phyloP scores from a whole-genome alignment of 1,140 invertebrate genomes.

The Microplitis mediator region DNA sequence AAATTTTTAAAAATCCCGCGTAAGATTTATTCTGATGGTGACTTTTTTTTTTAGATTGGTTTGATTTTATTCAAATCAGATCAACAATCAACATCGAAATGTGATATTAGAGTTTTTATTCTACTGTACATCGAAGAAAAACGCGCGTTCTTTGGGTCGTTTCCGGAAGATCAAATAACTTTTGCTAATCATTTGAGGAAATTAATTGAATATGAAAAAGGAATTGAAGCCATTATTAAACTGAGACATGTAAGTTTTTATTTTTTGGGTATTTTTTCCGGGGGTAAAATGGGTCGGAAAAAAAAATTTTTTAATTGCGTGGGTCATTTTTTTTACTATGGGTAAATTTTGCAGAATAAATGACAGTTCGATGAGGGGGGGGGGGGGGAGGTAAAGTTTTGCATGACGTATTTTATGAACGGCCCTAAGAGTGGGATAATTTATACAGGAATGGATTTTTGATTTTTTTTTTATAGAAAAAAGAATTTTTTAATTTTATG shows the following conservation, averaged over 20 bases:
- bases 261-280: background rate
- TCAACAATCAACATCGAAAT: constrained; percentile 65
- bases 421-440: no score
- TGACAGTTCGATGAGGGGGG: no score
- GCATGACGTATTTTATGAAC: no score
- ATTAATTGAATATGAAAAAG: constrained; percentile 82
- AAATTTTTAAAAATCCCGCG: no score
- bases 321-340: constrained; percentile 30
- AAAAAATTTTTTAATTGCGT: constrained; percentile 36
- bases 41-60: constrained; percentile 77
- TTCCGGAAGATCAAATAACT: constrained; percentile 89
- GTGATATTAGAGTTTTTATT: constrained; percentile 91
- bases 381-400: no score
- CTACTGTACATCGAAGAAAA: constrained; percentile 90
- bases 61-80: constrained; percentile 86
- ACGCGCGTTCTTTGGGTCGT: constrained; percentile 89
- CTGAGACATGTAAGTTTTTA: constrained; percentile 50
- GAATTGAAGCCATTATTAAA: constrained; percentile 56
- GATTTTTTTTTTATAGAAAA: no score
- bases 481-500: no score
- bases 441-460: no score
- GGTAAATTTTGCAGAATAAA: no score
- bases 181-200: constrained; percentile 82
- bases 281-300: background rate
- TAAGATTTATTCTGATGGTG: no score